These are phyloP conservation scores for Rotaria socialis DNA, from an alignment of 2,888 invertebrate genomes.

Conservation along the genomic window DNA sequence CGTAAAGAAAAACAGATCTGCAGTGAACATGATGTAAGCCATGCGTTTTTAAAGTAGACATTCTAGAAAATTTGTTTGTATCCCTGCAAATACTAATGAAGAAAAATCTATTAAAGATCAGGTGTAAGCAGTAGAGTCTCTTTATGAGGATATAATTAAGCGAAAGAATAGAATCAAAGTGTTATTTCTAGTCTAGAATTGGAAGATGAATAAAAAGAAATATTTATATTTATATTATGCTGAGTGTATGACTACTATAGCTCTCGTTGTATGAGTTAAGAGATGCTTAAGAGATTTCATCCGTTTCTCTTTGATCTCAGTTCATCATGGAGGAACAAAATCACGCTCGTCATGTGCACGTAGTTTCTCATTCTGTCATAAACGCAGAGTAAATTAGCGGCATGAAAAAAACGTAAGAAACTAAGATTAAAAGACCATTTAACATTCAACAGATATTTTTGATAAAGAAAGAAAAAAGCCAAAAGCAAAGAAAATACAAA, in stretches of 20 bases:
- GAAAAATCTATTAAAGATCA: neutral
- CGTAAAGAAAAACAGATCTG: neutral
- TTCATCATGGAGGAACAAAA: neutral
- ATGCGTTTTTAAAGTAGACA: neutral
- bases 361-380: neutral
- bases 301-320: neutral
- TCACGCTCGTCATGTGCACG: neutral
- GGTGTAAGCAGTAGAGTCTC: neutral
- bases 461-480: neutral
- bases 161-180: neutral
- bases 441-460: constrained; percentile 14
- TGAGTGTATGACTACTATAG: neutral
- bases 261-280: neutral
- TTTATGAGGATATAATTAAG: neutral
- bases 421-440: neutral
- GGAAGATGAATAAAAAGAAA: neutral
- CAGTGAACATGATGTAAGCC: neutral
- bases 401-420: neutral
- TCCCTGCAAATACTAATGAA: neutral
- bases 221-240: neutral
- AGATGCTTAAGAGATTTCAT: too few relatives aligned
- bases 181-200: neutral
- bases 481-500: neutral
- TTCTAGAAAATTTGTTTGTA: neutral
- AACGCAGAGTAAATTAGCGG: neutral